Conservation (phyloP, 2,113 vertebrate genomes). For the Mastomys coucha region DNA sequence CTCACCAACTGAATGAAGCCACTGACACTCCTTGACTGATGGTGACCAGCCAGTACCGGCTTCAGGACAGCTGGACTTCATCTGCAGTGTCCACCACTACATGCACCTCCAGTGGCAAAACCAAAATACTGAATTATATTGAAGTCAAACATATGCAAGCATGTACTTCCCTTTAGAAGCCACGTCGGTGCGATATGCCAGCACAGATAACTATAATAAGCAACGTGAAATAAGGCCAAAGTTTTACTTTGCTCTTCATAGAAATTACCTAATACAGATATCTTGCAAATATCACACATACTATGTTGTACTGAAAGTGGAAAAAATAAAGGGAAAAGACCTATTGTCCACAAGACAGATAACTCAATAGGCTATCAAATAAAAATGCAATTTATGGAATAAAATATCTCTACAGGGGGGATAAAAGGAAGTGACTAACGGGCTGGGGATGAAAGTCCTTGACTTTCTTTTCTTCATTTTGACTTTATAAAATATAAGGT, state of each 20-base stretch:
- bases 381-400: not conserved
- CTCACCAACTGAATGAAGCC: not conserved
- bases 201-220: not conserved
- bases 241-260: not conserved
- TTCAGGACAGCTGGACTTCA: not conserved
- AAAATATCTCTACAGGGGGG: not conserved
- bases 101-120: too few species aligned
- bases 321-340: not conserved
- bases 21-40: not conserved
- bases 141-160: not conserved
- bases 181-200: not conserved
- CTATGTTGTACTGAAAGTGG: not conserved
- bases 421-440: not conserved
- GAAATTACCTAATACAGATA: constrained; percentile 3
- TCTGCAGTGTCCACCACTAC: not conserved
- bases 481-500: not conserved
- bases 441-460: not conserved
- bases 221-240: not conserved
- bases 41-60: not conserved
- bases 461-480: not conserved
- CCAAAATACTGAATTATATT: not conserved
- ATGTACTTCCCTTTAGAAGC: not conserved
- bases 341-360: not conserved
- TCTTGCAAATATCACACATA: not conserved
- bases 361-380: not conserved